These are phyloP conservation scores for Dione vanillae DNA, from an alignment of 2,888 invertebrate genomes.

Conservation along the genomic window DNA sequence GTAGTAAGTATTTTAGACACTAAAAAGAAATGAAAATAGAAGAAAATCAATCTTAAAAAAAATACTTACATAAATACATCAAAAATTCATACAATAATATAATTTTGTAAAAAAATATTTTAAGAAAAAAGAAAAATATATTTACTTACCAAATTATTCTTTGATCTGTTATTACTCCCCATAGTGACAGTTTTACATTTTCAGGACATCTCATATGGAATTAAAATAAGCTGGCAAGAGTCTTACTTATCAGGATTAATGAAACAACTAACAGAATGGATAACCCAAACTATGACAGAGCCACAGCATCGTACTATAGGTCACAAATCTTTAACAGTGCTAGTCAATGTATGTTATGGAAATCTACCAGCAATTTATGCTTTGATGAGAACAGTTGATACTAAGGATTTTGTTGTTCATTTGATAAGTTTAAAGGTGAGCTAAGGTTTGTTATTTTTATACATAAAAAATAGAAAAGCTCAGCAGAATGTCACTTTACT, in stretches of 20 bases:
- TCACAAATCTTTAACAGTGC: conserved; percentile 85
- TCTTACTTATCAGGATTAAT: conserved; percentile 88
- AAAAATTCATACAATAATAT: too few species aligned
- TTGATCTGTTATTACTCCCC: too few species aligned
- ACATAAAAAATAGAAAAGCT: too few species aligned
- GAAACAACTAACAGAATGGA: conserved; percentile 87
- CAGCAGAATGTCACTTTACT: too few species aligned
- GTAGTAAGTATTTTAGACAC: too few species aligned
- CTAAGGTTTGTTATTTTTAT: not conserved
- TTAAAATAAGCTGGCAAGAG: conserved; percentile 92
- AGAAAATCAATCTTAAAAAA: too few species aligned
- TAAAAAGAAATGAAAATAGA: too few species aligned
- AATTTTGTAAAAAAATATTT: too few species aligned
- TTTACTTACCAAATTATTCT: too few species aligned
- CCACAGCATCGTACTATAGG: conserved; percentile 72
- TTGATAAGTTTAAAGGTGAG: conserved; percentile 85
- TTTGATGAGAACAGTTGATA: conserved; percentile 88
- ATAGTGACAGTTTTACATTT: not conserved
- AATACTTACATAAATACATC: too few species aligned
- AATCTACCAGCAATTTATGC: conserved; percentile 90
- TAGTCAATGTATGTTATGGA: conserved; percentile 91
- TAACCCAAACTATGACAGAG: conserved; percentile 79
- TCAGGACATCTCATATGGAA: conserved; percentile 90
- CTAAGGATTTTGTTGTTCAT: conserved; percentile 86
- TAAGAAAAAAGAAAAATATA: too few species aligned